Evolutionary conservation across 2,113 vertebrate species (phyloP), one percentile per base, ranked within the genome.

Genomic region (Podarcis raffonei): DNA sequence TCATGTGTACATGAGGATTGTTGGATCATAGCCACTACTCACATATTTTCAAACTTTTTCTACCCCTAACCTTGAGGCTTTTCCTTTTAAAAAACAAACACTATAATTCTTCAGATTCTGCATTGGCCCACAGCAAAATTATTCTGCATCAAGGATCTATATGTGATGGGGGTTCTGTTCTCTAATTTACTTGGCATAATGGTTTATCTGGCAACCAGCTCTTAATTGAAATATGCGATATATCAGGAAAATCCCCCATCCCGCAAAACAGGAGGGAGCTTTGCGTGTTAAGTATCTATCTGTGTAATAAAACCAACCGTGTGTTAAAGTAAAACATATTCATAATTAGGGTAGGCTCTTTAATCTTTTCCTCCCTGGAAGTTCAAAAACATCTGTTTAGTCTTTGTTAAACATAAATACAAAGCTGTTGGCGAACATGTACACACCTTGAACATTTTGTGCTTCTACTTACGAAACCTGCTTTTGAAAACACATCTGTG

Each of bases 321-420:
- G 59, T 35, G n/a, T 83, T 88, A 35, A 68, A 77, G 59, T 77
- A 88, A 35, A 84, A 68, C 81, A 83, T 78, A 48, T 53, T 88
- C 23, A 30, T 84, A 76, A 92, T 92, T 88, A 92, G n/a, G 65
- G 27, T 32, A 25, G 74, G 81, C 74, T 92, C 87, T 90, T 78
- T 79, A 74, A 37, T 89, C 90, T 92, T 86, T 84, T 68, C 3
- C 2, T 91, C 42, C 35, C 86, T 68, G 7, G 23, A 89, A 81
- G 72, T 83, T 93, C 81, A 71, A 66, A 82, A 91, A 92, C 89
- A 88, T 89, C 74, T 76, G 83, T 87, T 89, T 91, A 85, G 2
- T 30, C 84, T 79, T 89, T 25, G 83, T 89, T 92, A 84, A 92
- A 85, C 88, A 87, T 65, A 90, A 80, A 84, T 15, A 16, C 30